Evolutionary conservation across 1,140 invertebrate genomes (phyloP).

Genomic region (Polypedilum vanderplanki): DNA sequence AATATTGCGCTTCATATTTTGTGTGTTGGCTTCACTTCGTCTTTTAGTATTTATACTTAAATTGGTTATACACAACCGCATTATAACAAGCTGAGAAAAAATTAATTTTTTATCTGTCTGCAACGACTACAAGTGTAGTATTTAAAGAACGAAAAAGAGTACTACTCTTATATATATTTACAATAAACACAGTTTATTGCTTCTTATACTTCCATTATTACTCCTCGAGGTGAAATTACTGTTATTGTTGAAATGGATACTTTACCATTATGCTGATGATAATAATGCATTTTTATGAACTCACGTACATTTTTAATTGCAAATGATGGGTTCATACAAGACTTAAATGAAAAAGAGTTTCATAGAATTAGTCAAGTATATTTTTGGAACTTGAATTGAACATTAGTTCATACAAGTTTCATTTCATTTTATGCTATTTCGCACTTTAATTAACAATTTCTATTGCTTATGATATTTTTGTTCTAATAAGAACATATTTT

Average conservation of each 20-base stretch:
- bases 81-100: not conserved
- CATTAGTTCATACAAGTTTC: too few relatives aligned
- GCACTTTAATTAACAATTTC: too few relatives aligned
- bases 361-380: too few relatives aligned
- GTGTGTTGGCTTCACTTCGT: not conserved
- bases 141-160: not conserved
- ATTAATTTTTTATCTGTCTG: conserved; percentile 11
- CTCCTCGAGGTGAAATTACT: conserved; percentile 5
- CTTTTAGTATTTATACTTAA: not conserved
- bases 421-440: too few relatives aligned
- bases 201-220: not conserved
- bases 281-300: too few relatives aligned
- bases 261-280: not conserved
- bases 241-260: not conserved
- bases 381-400: too few relatives aligned
- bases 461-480: too few relatives aligned
- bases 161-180: not conserved
- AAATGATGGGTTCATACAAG: too few relatives aligned
- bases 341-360: too few relatives aligned
- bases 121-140: not conserved
- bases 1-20: not conserved
- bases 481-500: too few relatives aligned
- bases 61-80: too few relatives aligned
- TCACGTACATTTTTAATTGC: too few relatives aligned
- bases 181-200: not conserved